These are phyloP conservation scores for Macropus fuliginosus DNA, from an alignment of 2,797 vertebrate genomes.

Conservation along the genomic window DNA sequence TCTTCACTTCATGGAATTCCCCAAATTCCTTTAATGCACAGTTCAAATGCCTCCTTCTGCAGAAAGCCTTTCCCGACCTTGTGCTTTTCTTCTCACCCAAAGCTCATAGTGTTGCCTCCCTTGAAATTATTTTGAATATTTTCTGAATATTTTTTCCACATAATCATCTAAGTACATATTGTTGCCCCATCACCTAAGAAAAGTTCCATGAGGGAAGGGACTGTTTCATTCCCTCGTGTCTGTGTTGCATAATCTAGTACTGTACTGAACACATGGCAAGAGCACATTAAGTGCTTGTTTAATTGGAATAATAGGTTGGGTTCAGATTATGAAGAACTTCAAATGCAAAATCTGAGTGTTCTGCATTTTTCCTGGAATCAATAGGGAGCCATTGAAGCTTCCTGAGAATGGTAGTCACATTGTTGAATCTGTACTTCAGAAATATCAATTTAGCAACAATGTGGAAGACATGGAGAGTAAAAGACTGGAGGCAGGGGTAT, in stretches of 20 bases:
- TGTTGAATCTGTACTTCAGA: not conserved
- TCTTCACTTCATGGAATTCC: no score
- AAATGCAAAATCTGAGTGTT: not conserved
- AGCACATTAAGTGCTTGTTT: not conserved
- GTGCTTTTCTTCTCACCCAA: not conserved
- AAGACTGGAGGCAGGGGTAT: no score
- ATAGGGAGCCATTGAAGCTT: not conserved
- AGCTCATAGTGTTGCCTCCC: not conserved
- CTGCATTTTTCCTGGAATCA: not conserved
- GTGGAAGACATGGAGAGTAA: no score
- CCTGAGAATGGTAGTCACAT: not conserved
- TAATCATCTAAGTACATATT: not conserved
- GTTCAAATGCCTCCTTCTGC: no score
- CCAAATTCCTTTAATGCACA: no score
- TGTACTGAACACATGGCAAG: not conserved
- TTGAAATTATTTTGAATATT: not conserved
- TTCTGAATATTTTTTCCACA: not conserved
- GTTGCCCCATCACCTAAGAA: not conserved
- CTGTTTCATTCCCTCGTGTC: not conserved
- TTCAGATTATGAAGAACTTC: not conserved
- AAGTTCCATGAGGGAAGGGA: not conserved
- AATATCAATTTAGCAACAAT: not conserved
- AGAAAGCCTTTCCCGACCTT: not conserved
- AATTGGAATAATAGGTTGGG: not conserved
- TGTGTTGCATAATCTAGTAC: not conserved